Base-by-base conservation (phyloP, 2,888 invertebrate species). In the Sycophila texana region DNA sequence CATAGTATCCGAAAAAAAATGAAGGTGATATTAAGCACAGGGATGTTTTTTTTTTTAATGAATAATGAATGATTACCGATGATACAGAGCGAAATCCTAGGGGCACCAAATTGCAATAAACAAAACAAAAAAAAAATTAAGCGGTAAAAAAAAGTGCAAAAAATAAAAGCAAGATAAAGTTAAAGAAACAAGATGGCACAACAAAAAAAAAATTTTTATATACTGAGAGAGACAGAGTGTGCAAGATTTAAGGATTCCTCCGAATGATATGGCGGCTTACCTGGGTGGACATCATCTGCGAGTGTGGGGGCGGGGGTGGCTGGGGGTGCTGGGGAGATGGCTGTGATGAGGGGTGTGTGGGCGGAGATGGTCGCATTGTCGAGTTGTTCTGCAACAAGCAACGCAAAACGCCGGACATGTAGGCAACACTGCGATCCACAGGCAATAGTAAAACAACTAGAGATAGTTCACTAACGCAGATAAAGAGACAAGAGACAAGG, bases 311-410 rank as follows among this genome's bases (percentile, higher is more conserved):
- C 92, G 91, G 96, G 92, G 93, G 90, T 89, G 92, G 96, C 93
- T 91, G 96, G 89, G 95, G 94, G 92, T 95, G 92, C 91, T 92
- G 94, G 90, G 95, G 96, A 91, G 96, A 97, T 91, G 97, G 97
- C 91, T 97, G 97, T 91, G 96, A 97, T 86, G 97, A 96, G 90
- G 97, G 95, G 87, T 95, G 95, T 83, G 96, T 95, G 80, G 96
- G 96, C 81, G 96, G 95, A 87, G 96, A 96, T 87, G 96, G 96
- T 91, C 96, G 93, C 91, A 96, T 94, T 86, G 95, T 95, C 80
- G 95, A 95, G 92, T 95, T 90, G 89, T 90, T 96, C 92, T 93
- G 91, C 89, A 92, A 92, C 90, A 91, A 90, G 90, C 90, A 90
- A 90, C 87, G 89, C 89, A 90, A 90, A 89, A 88, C 89, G 89